phyloP scores from a whole-genome alignment of 64 coral and sea anemone species.

The Montipora efflorescens region DNA sequence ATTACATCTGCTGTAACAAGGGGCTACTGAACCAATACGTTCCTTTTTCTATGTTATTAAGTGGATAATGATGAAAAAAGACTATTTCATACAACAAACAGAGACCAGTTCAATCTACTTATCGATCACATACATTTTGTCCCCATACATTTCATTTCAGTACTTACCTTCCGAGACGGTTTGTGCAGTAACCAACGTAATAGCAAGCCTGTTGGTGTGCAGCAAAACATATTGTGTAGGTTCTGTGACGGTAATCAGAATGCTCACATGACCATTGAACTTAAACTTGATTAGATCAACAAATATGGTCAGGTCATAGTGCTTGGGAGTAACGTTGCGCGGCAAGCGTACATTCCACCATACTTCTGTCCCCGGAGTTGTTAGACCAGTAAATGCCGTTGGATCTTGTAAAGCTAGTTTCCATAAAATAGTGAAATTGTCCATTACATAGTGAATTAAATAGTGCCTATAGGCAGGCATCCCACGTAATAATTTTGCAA shows the following conservation, averaged over 20 bases:
- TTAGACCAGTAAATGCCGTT: neutral
- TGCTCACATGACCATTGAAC: slow-evolving; percentile 79
- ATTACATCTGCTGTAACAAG: too few species aligned
- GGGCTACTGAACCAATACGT: too few species aligned
- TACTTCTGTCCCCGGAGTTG: slow-evolving; percentile 65
- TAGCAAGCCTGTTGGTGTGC: slow-evolving; percentile 82
- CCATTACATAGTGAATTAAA: too few species aligned
- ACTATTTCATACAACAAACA: too few species aligned
- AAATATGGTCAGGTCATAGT: slow-evolving; percentile 78
- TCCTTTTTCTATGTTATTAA: too few species aligned
- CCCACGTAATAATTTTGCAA: too few species aligned
- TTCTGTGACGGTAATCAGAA: slow-evolving; percentile 60
- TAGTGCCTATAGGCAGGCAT: too few species aligned
- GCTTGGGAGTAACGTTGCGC: slow-evolving; percentile 54
- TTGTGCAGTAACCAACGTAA: slow-evolving; percentile 58
- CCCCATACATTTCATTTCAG: neutral
- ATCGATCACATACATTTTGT: too few species aligned
- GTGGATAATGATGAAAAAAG: too few species aligned
- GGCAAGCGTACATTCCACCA: slow-evolving; percentile 91
- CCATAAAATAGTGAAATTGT: neutral
- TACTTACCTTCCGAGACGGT: slow-evolving; percentile 8
- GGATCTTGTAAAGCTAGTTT: neutral
- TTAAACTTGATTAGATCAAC: slow-evolving; percentile 69
- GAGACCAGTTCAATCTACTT: too few species aligned
- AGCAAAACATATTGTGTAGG: slow-evolving; percentile 66